These are phyloP conservation scores for Furcifer pardalis DNA, from an alignment of 2,797 vertebrate species.

Conservation along the genomic window DNA sequence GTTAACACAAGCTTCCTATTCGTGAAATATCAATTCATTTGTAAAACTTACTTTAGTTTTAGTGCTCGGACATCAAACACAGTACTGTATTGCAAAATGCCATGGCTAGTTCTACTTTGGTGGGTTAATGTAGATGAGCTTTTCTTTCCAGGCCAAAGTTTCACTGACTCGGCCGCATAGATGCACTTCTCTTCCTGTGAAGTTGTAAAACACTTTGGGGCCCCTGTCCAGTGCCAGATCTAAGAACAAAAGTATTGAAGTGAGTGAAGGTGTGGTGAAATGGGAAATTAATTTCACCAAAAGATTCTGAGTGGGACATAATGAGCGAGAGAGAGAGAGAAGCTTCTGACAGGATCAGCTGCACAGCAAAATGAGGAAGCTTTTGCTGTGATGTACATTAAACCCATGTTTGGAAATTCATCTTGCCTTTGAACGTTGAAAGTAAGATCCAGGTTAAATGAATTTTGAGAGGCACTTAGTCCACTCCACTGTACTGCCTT, in stretches of 20 bases:
- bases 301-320: background rate
- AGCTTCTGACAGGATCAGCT: background rate
- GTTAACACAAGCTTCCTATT: background rate
- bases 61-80: background rate
- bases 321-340: background rate
- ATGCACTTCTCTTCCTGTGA: background rate
- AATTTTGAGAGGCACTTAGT: background rate
- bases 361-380: background rate
- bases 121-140: background rate
- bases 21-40: background rate
- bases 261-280: background rate
- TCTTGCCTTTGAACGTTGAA: background rate
- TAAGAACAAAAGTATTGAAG: background rate
- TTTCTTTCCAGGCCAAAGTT: background rate
- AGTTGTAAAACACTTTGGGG: background rate
- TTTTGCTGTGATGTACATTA: background rate
- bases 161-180: background rate
- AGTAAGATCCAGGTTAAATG: background rate
- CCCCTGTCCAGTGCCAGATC: background rate
- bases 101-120: background rate
- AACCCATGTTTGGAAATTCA: background rate
- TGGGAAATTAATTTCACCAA: background rate
- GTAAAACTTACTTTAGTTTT: background rate
- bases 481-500: background rate
- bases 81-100: too few relatives aligned